phyloP scores from a whole-genome alignment of 2,888 invertebrate genomes.

The Holacanthella duospinosa region DNA sequence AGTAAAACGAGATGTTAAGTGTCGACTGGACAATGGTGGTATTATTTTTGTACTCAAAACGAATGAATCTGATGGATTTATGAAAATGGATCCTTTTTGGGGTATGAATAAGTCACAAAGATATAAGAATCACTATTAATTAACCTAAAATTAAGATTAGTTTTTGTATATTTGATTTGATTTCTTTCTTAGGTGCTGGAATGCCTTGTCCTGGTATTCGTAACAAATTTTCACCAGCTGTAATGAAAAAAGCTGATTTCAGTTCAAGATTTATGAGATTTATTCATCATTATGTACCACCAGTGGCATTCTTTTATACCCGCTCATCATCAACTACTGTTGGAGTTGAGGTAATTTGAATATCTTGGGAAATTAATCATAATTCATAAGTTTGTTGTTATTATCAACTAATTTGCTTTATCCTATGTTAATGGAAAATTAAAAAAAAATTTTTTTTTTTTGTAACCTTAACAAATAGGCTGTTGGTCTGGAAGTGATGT shows the following conservation, averaged over 20 bases:
- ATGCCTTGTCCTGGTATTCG: constrained; percentile 30
- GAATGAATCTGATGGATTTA: constrained; percentile 28
- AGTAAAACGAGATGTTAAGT: constrained; percentile 25
- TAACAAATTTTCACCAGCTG: constrained; percentile 15
- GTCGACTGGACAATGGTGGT: constrained; percentile 23
- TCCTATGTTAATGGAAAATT: too few relatives aligned
- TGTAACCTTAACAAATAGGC: neutral
- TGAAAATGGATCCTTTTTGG: constrained; percentile 32
- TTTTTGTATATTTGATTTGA: neutral
- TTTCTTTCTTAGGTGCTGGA: constrained; percentile 11
- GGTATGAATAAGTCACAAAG: too few relatives aligned
- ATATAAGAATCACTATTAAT: too few relatives aligned
- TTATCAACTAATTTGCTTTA: too few relatives aligned
- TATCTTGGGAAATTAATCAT: too few relatives aligned
- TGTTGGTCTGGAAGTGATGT: neutral
- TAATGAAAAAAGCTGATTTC: constrained; percentile 24
- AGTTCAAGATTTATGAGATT: constrained; percentile 16
- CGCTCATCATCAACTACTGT: constrained; percentile 18
- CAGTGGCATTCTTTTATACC: constrained; percentile 23
- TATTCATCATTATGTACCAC: constrained; percentile 24
- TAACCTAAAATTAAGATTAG: neutral
- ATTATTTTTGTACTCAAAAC: constrained; percentile 20
- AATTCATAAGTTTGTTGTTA: too few relatives aligned
- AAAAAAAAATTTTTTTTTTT: neutral
- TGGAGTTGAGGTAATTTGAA: constrained; percentile 2